Evolutionary conservation across 2,888 invertebrate genomes (phyloP).

Genomic region (Drosophila koepferae): DNA sequence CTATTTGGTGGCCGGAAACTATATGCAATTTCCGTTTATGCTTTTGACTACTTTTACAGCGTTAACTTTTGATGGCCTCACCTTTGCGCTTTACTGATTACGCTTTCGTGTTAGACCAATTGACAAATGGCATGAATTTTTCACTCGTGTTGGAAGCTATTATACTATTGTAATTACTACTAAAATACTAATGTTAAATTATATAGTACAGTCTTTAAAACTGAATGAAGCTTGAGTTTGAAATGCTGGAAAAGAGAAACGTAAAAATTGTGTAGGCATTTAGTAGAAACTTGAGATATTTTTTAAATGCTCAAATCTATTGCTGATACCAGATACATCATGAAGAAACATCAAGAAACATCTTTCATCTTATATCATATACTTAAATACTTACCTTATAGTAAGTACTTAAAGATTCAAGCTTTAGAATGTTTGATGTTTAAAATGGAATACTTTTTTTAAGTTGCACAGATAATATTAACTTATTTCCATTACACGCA

Average conservation of each 20-base stretch:
- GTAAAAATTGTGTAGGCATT: background rate
- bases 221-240: background rate
- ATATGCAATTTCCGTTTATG: slow-evolving; percentile 4
- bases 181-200: too few species aligned
- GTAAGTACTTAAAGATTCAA: background rate
- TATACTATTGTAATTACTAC: too few species aligned
- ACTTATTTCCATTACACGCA: too few species aligned
- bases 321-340: background rate
- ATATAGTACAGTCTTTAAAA: background rate
- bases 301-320: background rate
- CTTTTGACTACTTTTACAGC: background rate
- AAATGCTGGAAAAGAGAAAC: background rate
- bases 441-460: background rate
- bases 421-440: background rate
- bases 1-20: background rate
- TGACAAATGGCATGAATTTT: background rate
- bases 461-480: too few species aligned
- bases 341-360: too few species aligned
- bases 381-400: background rate
- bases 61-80: background rate
- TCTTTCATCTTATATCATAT: too few species aligned
- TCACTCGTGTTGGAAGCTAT: background rate
- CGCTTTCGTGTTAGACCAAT: background rate
- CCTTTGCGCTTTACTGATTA: background rate
- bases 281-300: background rate